Conservation (phyloP, 2,888 invertebrate species). For the Cloeon dipterum region DNA sequence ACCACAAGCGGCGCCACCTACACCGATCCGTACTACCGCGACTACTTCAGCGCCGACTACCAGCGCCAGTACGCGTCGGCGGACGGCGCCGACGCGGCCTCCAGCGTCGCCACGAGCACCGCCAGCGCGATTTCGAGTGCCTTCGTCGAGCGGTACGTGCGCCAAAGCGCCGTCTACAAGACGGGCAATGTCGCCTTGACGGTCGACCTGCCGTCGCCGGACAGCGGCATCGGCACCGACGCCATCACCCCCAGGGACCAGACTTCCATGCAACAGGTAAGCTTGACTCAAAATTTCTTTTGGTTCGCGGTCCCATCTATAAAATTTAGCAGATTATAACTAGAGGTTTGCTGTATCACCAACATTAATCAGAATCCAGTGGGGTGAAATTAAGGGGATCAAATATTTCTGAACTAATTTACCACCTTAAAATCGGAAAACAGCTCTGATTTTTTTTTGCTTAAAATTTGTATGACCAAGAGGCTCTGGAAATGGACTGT, state of each 20-base stretch:
- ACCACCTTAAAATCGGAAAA: no score
- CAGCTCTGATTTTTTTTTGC: no score
- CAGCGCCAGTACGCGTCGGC: conserved; percentile 10
- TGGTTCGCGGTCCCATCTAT: no score
- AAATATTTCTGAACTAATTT: no score
- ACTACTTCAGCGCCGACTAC: conserved; percentile 41
- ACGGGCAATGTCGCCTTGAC: conserved; percentile 40
- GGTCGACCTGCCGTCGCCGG: conserved; percentile 85
- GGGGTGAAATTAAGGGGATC: no score
- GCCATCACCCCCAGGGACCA: conserved; percentile 80
- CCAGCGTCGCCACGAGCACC: conserved; percentile 22
- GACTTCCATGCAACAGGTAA: conserved; percentile 73
- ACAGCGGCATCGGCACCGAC: conserved; percentile 87
- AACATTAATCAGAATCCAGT: no score
- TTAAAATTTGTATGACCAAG: no score
- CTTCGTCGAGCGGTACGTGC: conserved; percentile 43
- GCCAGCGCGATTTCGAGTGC: conserved; percentile 27
- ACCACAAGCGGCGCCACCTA: neutral
- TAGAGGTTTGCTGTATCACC: no score
- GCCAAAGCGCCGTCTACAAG: conserved; percentile 32
- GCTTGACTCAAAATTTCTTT: conserved; percentile 15
- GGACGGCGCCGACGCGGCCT: conserved; percentile 13
- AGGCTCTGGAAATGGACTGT: no score
- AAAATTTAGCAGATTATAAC: no score
- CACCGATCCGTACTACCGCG: conserved; percentile 37